Conservation (phyloP, 2,797 vertebrate species). For the Myripristis jacobus region DNA sequence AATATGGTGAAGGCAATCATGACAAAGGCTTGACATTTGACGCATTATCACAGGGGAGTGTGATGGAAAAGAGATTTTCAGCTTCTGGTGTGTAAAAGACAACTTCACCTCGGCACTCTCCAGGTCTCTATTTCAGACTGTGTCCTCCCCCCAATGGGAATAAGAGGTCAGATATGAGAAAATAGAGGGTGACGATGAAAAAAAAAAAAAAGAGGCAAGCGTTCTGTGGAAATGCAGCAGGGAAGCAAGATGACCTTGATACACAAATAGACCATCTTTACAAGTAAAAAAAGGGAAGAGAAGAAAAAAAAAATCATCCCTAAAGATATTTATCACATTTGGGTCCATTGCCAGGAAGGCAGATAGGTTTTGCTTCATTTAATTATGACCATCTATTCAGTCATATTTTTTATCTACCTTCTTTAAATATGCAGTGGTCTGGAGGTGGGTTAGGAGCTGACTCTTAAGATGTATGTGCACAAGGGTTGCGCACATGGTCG, state of each 20-base stretch:
- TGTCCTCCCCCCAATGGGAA: conserved; percentile 29
- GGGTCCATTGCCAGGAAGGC: conserved; percentile 43
- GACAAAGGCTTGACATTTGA: conserved; percentile 66
- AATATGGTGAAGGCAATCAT: conserved; percentile 53
- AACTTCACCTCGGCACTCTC: conserved; percentile 39
- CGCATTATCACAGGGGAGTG: conserved; percentile 51
- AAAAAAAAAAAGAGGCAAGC: conserved; percentile 25
- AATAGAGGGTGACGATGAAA: conserved; percentile 8
- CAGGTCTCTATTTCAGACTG: conserved; percentile 34
- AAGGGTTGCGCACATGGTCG: too few relatives aligned
- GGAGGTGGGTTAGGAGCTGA: background rate
- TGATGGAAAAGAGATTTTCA: conserved; percentile 21
- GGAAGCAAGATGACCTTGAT: conserved; percentile 73
- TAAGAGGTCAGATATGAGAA: conserved; percentile 31
- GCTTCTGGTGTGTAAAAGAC: conserved; percentile 35
- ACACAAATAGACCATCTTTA: conserved; percentile 64
- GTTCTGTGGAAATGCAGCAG: conserved; percentile 36
- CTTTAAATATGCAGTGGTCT: conserved; percentile 15
- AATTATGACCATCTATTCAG: conserved; percentile 52
- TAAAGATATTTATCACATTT: conserved; percentile 64
- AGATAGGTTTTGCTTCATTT: conserved; percentile 54
- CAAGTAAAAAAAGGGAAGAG: conserved; percentile 19
- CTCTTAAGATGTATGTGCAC: conserved; percentile 20
- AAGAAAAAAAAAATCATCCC: conserved; percentile 31
- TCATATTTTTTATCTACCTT: conserved; percentile 38